Evolutionary conservation across 2,113 vertebrate genomes (phyloP).

Genomic region (Colius striatus): DNA sequence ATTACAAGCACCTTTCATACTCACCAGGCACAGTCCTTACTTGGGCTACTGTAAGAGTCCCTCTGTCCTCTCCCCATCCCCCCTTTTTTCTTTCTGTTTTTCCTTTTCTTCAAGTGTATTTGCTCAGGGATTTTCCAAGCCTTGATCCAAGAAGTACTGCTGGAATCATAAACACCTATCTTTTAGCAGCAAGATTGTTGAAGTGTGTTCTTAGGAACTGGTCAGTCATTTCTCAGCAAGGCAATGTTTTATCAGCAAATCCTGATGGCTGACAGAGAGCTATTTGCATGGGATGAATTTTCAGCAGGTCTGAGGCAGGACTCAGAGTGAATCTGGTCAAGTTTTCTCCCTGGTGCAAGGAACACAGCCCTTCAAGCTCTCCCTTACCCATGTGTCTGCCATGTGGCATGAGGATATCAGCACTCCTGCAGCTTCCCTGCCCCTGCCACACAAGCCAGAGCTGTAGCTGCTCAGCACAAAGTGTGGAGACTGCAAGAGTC

Average conservation of each 20-base stretch:
- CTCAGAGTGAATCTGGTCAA: not conserved
- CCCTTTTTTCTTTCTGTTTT: rapidly evolving
- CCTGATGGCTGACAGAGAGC: not conserved
- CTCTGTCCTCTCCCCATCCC: not conserved
- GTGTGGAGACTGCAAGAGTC: rapidly evolving
- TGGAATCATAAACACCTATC: not conserved
- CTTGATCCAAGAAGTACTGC: not conserved
- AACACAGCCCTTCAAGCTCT: not conserved
- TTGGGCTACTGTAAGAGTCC: not conserved
- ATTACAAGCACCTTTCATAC: rapidly evolving
- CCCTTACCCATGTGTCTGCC: rapidly evolving
- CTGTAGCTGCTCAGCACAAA: not conserved
- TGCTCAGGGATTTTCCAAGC: not conserved
- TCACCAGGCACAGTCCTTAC: not conserved
- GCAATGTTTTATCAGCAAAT: not conserved
- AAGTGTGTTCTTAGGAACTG: not conserved
- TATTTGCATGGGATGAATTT: not conserved
- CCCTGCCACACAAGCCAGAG: not conserved
- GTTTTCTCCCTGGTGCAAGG: not conserved
- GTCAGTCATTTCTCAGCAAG: not conserved
- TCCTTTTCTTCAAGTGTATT: not conserved
- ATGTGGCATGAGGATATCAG: not conserved
- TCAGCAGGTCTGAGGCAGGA: not conserved
- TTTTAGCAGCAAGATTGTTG: not conserved
- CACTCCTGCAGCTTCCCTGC: not conserved